These are phyloP conservation scores for Dromius quadrimaculatus DNA, from an alignment of 2,888 invertebrate genomes.

Conservation along the genomic window DNA sequence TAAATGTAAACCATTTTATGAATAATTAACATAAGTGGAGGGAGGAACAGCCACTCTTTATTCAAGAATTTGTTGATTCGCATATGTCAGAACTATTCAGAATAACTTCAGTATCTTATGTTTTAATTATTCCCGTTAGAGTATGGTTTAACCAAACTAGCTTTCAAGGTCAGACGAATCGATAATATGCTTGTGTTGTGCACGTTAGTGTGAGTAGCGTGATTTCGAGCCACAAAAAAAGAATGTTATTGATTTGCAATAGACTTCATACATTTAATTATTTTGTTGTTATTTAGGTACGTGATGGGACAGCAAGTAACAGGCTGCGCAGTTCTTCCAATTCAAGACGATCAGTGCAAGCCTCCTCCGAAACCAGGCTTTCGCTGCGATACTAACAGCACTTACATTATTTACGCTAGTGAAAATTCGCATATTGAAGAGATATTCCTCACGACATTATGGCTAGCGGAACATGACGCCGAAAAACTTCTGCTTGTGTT, in stretches of 20 bases:
- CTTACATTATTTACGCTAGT: background rate
- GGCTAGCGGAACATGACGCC: background rate
- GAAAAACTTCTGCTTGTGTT: background rate
- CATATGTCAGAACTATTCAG: background rate
- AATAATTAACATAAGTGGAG: background rate
- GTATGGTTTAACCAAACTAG: background rate
- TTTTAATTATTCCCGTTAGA: background rate
- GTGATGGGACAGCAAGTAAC: conserved; percentile 8
- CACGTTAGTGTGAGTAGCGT: background rate
- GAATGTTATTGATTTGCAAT: background rate
- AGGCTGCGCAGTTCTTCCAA: conserved; percentile 1
- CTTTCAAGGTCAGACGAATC: too few species aligned
- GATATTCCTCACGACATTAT: background rate
- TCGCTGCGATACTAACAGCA: background rate
- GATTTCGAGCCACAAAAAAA: background rate
- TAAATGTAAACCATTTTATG: background rate
- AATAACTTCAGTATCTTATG: background rate
- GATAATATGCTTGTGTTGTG: background rate
- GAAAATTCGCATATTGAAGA: background rate
- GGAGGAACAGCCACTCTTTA: background rate
- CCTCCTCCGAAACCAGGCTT: background rate
- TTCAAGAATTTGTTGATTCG: background rate
- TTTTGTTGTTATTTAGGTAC: background rate
- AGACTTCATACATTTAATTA: background rate
- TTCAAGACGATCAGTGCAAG: background rate